Evolutionary conservation across 35 echinoderm and acorn worm genomes (phyloP).

Genomic region (Patiria miniata): DNA sequence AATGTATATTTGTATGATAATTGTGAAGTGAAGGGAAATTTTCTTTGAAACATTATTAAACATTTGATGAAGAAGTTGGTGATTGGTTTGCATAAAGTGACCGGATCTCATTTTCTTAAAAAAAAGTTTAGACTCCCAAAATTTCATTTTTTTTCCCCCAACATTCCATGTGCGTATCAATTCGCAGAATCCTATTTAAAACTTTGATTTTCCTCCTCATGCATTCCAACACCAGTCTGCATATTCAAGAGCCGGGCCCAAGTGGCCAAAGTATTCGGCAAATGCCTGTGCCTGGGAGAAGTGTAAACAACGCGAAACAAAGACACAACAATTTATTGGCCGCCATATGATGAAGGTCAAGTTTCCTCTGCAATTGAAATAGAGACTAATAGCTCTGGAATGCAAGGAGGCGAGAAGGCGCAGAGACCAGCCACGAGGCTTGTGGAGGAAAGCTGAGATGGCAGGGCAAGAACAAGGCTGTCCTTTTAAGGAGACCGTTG

Average conservation of each 20-base stretch:
- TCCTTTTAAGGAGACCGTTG: slow-evolving; percentile 3
- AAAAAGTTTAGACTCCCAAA: too few species aligned
- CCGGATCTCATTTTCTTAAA: too few species aligned
- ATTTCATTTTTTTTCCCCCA: too few species aligned
- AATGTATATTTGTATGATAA: too few species aligned
- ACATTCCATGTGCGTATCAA: too few species aligned
- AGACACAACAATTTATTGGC: slow-evolving; percentile 25
- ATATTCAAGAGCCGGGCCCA: slow-evolving; percentile 8
- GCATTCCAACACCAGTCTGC: not conserved
- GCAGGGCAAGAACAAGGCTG: not conserved
- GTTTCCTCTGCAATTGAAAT: not conserved
- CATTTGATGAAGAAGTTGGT: too few species aligned
- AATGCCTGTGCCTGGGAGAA: slow-evolving; percentile 8
- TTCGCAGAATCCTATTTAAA: too few species aligned
- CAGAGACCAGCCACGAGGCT: too few species aligned
- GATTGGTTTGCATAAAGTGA: too few species aligned
- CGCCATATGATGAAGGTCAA: slow-evolving; percentile 2
- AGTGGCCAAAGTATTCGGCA: slow-evolving; percentile 19
- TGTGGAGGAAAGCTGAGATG: not conserved
- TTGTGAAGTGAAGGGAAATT: too few species aligned
- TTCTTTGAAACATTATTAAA: too few species aligned
- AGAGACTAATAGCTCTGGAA: slow-evolving; percentile 18
- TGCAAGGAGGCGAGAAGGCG: not conserved
- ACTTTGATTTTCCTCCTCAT: not conserved
- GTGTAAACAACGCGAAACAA: slow-evolving; percentile 22